These are phyloP conservation scores for Lagopus leucura DNA, from an alignment of 2,113 vertebrate genomes.

Conservation along the genomic window DNA sequence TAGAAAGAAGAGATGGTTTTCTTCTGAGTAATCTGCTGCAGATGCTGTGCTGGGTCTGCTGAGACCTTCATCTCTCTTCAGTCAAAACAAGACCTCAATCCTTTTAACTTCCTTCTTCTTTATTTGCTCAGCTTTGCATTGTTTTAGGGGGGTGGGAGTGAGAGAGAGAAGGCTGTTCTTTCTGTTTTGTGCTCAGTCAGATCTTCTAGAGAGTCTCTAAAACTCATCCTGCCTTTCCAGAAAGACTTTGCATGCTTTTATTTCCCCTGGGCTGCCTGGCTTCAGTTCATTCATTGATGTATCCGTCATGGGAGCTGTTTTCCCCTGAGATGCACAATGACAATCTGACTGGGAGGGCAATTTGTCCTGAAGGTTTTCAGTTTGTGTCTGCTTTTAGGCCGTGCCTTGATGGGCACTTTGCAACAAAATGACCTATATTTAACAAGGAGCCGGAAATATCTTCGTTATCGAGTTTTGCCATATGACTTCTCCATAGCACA, in stretches of 20 bases:
- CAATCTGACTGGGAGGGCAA: neutral
- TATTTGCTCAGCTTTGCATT: neutral
- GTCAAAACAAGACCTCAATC: neutral
- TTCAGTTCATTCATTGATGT: neutral
- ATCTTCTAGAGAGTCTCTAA: neutral
- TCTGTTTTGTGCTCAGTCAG: neutral
- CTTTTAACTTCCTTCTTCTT: neutral
- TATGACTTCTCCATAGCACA: neutral
- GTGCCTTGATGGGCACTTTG: neutral
- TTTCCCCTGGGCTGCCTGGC: neutral
- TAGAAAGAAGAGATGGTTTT: neutral
- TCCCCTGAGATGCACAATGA: neutral
- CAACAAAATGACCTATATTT: neutral
- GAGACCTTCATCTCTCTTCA: neutral
- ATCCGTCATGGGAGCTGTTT: neutral
- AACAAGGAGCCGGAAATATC: neutral
- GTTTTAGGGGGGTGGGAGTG: neutral
- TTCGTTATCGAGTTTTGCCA: neutral
- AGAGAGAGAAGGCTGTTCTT: neutral
- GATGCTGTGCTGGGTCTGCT: neutral
- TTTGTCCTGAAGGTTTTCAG: neutral
- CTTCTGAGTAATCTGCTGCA: no score
- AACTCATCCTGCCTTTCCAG: neutral
- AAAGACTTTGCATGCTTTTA: neutral
- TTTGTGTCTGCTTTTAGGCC: neutral